Percentiles rank a stretch among this genome's conserved stretches.
These are phyloP conservation scores for Saccostrea echinata DNA, from an alignment of 1,140 invertebrate genomes.

Conservation along the genomic window DNA sequence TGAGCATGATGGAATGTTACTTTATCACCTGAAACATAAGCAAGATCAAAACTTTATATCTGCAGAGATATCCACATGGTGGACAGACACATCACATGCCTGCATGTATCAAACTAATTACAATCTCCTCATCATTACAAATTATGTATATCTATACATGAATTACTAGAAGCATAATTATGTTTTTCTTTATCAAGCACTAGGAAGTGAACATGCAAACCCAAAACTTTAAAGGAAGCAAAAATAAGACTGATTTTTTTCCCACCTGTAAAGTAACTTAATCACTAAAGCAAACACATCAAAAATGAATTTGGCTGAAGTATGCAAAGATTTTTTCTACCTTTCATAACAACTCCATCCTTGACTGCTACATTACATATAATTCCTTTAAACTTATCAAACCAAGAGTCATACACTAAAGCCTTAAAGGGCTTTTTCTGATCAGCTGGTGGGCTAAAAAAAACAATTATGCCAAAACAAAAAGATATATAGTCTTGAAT, in stretches of 20 bases:
- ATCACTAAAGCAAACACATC: too few species aligned
- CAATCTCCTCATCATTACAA: not conserved
- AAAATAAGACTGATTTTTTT: not conserved
- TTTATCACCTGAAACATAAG: slow-evolving; percentile 82
- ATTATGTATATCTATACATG: too few species aligned
- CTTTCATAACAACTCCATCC: slow-evolving; percentile 70
- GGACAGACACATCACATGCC: not conserved
- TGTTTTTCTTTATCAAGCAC: too few species aligned
- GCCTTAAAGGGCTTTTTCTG: slow-evolving; percentile 86
- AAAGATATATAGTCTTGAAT: too few species aligned
- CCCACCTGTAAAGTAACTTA: too few species aligned
- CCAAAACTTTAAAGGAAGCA: not conserved
- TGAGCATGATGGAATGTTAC: slow-evolving; percentile 85
- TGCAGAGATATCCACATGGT: not conserved
- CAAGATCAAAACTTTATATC: not conserved
- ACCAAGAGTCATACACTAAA: slow-evolving; percentile 97
- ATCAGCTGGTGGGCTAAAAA: slow-evolving; percentile 82
- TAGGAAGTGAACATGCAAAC: too few species aligned
- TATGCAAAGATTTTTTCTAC: not conserved
- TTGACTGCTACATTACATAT: slow-evolving; percentile 86
- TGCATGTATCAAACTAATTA: not conserved
- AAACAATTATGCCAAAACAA: not conserved
- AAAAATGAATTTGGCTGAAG: not conserved
- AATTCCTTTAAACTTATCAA: slow-evolving; percentile 92
- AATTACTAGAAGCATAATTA: too few species aligned